A percentile compares a stretch with the other conserved stretches of the same genome.
Conservation (phyloP, 1,140 invertebrate species). For the Sesamia nonagrioides region DNA sequence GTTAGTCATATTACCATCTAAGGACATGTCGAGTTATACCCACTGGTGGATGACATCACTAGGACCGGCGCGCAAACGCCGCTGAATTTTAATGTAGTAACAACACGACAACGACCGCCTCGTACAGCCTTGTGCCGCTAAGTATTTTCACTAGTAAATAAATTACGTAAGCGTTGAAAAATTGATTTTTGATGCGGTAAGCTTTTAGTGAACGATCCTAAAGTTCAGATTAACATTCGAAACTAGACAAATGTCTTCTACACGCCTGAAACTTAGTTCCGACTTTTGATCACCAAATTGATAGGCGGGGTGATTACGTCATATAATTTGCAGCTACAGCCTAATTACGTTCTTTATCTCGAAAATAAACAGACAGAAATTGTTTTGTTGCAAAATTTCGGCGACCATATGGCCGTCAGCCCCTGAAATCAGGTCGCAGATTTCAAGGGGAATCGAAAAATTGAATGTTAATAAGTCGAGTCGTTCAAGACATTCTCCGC, state of each 20-base stretch:
- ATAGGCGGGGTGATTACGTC: conserved; percentile 34
- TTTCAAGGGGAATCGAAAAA: conserved; percentile 71
- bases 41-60: conserved; percentile 82
- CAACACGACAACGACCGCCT: conserved; percentile 53
- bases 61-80: conserved; percentile 58
- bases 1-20: conserved; percentile 81
- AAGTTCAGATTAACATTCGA: conserved; percentile 12
- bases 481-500: conserved; percentile 72
- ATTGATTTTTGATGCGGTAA: conserved; percentile 26
- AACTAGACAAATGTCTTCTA: background rate
- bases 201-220: conserved; percentile 7
- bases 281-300: conserved; percentile 28
- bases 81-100: conserved; percentile 78
- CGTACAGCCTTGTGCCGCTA: conserved; percentile 52
- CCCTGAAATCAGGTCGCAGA: conserved; percentile 64
- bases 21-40: conserved; percentile 69
- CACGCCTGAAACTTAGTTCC: conserved; percentile 5
- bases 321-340: conserved; percentile 18
- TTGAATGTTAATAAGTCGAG: conserved; percentile 72
- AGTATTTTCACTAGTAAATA: conserved; percentile 37
- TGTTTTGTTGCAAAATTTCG: conserved; percentile 49
- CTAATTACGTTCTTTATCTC: conserved; percentile 32
- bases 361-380: conserved; percentile 32
- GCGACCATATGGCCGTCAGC: conserved; percentile 70
- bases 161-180: conserved; percentile 41